These are phyloP conservation scores for Falco punctatus DNA, from an alignment of 2,113 vertebrate species.

Conservation along the genomic window DNA sequence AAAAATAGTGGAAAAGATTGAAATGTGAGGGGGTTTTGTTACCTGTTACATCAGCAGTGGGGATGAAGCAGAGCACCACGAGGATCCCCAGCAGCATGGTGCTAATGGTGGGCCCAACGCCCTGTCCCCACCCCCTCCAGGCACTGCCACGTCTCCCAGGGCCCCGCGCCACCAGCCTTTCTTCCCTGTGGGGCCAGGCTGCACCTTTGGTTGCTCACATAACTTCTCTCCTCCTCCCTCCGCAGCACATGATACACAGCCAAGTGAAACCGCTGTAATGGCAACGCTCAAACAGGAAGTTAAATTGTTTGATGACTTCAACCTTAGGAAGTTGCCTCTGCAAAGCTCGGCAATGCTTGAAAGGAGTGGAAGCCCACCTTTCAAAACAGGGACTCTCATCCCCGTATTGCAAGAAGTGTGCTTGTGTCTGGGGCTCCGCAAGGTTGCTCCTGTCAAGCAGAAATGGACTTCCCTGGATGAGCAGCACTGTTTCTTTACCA, in stretches of 20 bases:
- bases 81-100: conserved; percentile 73
- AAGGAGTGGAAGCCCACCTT: not conserved
- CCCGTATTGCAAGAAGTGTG: too few species aligned
- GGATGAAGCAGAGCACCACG: conserved; percentile 71
- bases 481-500: not conserved
- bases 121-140: conserved; percentile 52
- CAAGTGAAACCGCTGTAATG: conserved; percentile 59
- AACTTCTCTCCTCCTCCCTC: conserved; percentile 31
- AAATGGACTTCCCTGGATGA: not conserved
- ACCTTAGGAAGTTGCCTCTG: conserved; percentile 23
- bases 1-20: not conserved
- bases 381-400: not conserved
- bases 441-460: not conserved
- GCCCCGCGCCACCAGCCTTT: not conserved
- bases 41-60: conserved; percentile 73
- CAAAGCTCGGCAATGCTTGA: not conserved
- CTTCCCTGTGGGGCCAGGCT: not conserved
- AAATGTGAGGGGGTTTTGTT: not conserved
- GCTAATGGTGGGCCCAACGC: not conserved
- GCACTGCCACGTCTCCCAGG: not conserved
- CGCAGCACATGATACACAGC: conserved; percentile 27
- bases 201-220: not conserved
- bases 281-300: conserved; percentile 70
- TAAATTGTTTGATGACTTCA: conserved; percentile 67
- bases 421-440: not conserved